phyloP scores from a whole-genome alignment of 2,888 invertebrate genomes.

The Merodon equestris region DNA sequence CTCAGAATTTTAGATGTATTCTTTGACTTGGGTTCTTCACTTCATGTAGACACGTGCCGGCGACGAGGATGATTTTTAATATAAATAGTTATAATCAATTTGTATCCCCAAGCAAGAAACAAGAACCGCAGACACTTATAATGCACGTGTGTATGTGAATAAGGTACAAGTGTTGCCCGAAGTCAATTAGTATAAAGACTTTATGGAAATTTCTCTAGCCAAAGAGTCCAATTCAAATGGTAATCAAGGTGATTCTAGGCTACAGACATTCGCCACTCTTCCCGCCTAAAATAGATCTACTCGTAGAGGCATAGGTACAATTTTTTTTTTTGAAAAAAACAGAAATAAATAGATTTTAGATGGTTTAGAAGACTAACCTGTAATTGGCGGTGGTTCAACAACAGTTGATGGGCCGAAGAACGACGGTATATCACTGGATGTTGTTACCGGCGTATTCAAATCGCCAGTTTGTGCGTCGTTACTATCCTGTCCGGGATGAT shows the following conservation, averaged over 20 bases:
- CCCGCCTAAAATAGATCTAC: neutral
- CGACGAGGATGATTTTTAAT: neutral
- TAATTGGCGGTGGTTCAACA: constrained; percentile 94
- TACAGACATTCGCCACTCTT: constrained; percentile 30
- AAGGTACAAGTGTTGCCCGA: constrained; percentile 1
- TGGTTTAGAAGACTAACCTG: constrained; percentile 84
- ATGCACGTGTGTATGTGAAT: too few relatives aligned
- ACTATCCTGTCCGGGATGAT: constrained; percentile 69
- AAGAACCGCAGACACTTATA: too few relatives aligned
- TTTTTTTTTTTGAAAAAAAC: too few relatives aligned
- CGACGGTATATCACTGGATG: constrained; percentile 92
- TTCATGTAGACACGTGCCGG: constrained; percentile 13
- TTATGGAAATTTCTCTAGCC: constrained; percentile 27
- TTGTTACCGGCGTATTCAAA: constrained; percentile 96
- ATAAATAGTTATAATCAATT: constrained; percentile 17
- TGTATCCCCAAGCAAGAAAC: constrained; percentile 10
- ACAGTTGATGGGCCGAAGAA: constrained; percentile 93
- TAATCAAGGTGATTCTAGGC: constrained; percentile 27
- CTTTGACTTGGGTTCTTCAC: neutral
- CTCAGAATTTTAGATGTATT: neutral
- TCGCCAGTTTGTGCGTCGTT: constrained; percentile 84
- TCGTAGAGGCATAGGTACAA: too few relatives aligned
- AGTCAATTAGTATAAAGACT: constrained; percentile 28
- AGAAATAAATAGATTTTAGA: too few relatives aligned
- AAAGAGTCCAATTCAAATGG: constrained; percentile 27